Base-by-base conservation (phyloP, 2,113 vertebrate genomes). In the Lipotes vexillifer region DNA sequence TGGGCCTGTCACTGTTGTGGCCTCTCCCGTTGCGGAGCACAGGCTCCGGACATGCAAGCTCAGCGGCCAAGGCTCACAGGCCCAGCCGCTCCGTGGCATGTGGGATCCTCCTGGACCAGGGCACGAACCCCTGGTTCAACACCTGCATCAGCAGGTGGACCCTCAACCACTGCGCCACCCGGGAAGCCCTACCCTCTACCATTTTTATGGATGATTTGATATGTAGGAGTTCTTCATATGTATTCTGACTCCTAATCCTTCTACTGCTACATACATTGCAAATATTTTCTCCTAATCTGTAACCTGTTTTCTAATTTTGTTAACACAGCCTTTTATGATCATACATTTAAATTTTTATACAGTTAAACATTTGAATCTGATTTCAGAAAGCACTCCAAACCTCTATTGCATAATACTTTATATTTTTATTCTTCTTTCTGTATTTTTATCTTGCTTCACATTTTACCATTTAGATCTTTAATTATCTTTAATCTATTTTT, bases 281-380 rank as follows among this genome's bases (percentile, higher is more conserved):
- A 77, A 57, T 81, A 33, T 92, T 94, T 96, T 75, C 93, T 95
- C 36, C 33, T 87, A 91, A 88, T 85, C 27, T 81, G 44, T 57
- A 92, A 52, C n/a, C 91, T 97, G 25, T 90, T 88, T 85, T 82
- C 66, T 93, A 71, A 94, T 68, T 93, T 88, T 68, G 49, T 88
- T 75, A 69, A 82, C 1, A 41, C 7, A 61, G 38, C 8, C 55
- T 83, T 89, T 92, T 68, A 74, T 94, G 65, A 57, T 31, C 25
- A 81, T 18, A 68, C 81, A 83, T 86, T 89, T 41, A 83, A 77
- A 27, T 71, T 90, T 85, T 71, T 72, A 82, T 55, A 13, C 20
- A 55, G n/a, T 90, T 84, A 96, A 85, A 27, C 36, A 77, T 92
- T 78, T 95, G 13, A 86, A 66, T 82, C 8, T 83, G 93, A 94